Percentiles rank a stretch among this genome's conserved stretches.
phyloP scores from a whole-genome alignment of 35 echinoderm and acorn worm species.

The Holothuria glaberrima region DNA sequence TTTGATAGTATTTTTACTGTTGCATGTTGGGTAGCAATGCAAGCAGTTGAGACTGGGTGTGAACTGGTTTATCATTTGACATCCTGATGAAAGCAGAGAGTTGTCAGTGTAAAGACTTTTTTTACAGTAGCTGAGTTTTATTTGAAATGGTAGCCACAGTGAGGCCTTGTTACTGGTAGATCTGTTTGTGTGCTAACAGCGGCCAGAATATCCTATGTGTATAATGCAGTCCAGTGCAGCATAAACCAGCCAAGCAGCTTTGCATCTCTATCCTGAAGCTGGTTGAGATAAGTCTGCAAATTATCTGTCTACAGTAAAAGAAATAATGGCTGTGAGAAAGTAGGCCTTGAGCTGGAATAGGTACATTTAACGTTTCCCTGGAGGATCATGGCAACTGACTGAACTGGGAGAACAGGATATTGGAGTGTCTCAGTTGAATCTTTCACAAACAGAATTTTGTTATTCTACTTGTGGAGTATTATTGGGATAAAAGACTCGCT shows the following conservation, averaged over 20 bases:
- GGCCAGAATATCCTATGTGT: too few relatives aligned
- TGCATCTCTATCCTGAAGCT: not conserved
- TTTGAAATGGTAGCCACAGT: too few relatives aligned
- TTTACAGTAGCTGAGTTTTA: too few relatives aligned
- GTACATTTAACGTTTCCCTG: not conserved
- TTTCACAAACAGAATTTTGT: constrained; percentile 10
- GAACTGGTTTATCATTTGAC: not conserved
- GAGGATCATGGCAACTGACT: not conserved
- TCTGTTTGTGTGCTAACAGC: too few relatives aligned
- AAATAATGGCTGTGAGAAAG: constrained; percentile 25
- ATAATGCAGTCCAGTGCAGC: too few relatives aligned
- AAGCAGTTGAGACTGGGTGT: constrained; percentile 23
- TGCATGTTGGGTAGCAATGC: too few relatives aligned
- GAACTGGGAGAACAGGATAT: constrained; percentile 5
- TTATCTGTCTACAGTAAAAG: constrained; percentile 24
- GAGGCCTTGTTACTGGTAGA: too few relatives aligned
- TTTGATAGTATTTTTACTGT: too few relatives aligned
- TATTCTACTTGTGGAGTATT: constrained; percentile 30
- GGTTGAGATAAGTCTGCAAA: not conserved
- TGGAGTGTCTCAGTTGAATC: not conserved
- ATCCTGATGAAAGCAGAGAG: too few relatives aligned
- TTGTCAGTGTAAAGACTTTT: too few relatives aligned
- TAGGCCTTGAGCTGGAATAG: not conserved
- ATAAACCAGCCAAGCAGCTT: not conserved
- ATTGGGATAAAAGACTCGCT: constrained; percentile 5